phyloP scores from a whole-genome alignment of 2,797 vertebrate species.

The Anguilla obscura region DNA sequence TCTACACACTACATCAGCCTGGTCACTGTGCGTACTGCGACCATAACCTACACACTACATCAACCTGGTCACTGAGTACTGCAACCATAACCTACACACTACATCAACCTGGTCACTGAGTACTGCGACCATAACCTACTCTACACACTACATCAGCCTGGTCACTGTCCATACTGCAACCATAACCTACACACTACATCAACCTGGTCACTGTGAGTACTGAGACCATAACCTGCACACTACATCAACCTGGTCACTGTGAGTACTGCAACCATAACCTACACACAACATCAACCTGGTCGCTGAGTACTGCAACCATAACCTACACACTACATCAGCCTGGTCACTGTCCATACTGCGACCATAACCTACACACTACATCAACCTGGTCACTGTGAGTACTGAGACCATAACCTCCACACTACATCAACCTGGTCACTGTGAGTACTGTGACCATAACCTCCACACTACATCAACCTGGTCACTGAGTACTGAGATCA shows the following conservation, averaged over 20 bases:
- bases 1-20: neutral
- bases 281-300: neutral
- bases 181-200: neutral
- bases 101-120: neutral
- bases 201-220: neutral
- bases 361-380: neutral
- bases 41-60: neutral
- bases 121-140: neutral
- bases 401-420: neutral
- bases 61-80: neutral
- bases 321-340: neutral
- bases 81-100: neutral
- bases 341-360: neutral
- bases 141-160: neutral
- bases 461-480: neutral
- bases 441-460: neutral
- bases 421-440: neutral
- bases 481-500: neutral
- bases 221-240: neutral
- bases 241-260: neutral
- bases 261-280: neutral
- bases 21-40: neutral
- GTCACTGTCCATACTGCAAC: neutral
- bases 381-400: neutral
- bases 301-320: neutral